phyloP scores from a whole-genome alignment of 2,888 invertebrate species.

The Spodoptera exigua region DNA sequence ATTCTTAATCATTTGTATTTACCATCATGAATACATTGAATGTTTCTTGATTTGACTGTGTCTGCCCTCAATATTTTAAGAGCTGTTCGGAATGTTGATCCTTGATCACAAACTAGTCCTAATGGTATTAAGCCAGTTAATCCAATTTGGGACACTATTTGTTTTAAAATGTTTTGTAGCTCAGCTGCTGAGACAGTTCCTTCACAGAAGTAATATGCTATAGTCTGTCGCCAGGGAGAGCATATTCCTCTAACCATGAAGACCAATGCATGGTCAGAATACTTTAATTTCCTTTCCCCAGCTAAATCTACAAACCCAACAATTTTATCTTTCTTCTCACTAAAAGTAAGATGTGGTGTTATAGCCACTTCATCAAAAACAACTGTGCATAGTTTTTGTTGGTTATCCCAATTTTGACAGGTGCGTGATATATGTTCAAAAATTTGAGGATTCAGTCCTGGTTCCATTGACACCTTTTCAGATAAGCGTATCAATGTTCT shows the following conservation, averaged over 20 bases:
- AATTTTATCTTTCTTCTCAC: too few species aligned
- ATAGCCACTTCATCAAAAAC: too few species aligned
- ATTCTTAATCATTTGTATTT: constrained; percentile 8
- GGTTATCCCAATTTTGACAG: too few species aligned
- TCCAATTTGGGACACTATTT: constrained; percentile 35
- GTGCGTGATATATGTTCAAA: too few species aligned
- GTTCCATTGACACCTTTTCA: too few species aligned
- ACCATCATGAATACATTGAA: constrained; percentile 11
- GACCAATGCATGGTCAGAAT: constrained; percentile 50
- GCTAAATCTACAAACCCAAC: constrained; percentile 45
- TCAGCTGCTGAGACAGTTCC: constrained; percentile 43
- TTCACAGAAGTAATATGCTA: constrained; percentile 56
- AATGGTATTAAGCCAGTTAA: constrained; percentile 43
- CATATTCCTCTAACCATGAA: constrained; percentile 52
- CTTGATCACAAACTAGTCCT: constrained; percentile 52
- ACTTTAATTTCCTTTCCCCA: constrained; percentile 21
- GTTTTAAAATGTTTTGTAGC: constrained; percentile 47
- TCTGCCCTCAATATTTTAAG: constrained; percentile 28
- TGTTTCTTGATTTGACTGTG: constrained; percentile 15
- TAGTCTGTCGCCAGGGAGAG: constrained; percentile 37
- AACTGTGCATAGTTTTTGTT: too few species aligned
- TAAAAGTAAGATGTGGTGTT: too few species aligned
- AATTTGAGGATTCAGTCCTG: too few species aligned
- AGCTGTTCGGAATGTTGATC: constrained; percentile 49
- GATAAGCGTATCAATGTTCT: too few species aligned